These are phyloP conservation scores for Oriolus oriolus DNA, from an alignment of 2,113 vertebrate species.

Conservation along the genomic window DNA sequence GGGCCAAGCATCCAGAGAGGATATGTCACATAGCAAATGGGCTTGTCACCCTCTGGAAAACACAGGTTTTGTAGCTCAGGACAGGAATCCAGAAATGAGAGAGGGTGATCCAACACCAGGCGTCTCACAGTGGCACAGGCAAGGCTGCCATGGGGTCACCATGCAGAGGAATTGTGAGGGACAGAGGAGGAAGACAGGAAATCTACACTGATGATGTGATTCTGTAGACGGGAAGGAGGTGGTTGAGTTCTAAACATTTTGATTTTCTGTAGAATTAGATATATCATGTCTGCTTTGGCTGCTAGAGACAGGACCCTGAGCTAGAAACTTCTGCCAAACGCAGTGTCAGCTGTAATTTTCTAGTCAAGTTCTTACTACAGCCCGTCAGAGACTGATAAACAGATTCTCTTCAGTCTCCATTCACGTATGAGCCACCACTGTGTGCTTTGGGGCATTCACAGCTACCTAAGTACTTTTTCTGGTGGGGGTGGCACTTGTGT, in stretches of 20 bases:
- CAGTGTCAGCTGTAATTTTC: neutral
- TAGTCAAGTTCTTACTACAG: neutral
- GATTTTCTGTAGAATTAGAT: neutral
- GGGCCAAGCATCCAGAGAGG: neutral
- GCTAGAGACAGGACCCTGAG: neutral
- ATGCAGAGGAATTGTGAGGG: fast-evolving
- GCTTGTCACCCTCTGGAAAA: neutral
- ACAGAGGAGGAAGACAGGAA: neutral
- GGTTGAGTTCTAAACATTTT: neutral
- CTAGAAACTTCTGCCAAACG: neutral
- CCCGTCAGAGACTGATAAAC: neutral
- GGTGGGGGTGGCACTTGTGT: neutral
- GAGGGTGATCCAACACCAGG: neutral
- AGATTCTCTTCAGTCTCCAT: neutral
- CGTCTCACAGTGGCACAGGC: neutral
- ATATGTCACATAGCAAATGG: neutral
- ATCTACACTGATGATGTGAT: neutral
- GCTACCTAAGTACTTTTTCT: neutral
- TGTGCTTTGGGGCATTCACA: neutral
- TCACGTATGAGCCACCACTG: neutral
- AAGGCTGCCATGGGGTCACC: neutral
- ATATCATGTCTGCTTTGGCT: neutral
- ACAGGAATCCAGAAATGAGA: neutral
- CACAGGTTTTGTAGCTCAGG: neutral
- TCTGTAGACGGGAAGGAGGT: neutral